phyloP scores from a whole-genome alignment of 2,888 invertebrate species.

The Lepidonotus clava region DNA sequence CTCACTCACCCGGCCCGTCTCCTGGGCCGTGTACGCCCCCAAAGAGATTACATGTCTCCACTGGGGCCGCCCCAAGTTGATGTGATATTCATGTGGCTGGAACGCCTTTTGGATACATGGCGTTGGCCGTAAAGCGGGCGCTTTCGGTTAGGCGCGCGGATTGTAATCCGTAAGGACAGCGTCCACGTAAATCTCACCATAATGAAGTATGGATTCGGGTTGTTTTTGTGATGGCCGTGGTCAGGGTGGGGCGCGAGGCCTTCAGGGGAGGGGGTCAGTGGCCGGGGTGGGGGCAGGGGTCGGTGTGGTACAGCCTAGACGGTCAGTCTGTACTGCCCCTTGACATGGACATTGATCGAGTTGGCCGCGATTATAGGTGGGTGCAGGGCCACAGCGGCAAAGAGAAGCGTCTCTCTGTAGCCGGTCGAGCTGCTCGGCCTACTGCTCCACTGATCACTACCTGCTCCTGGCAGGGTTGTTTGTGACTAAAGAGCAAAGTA shows the following conservation, averaged over 20 bases:
- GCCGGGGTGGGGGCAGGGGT: background rate
- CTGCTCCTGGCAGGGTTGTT: background rate
- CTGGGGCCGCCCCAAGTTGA: background rate
- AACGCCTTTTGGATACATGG: background rate
- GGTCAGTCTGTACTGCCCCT: background rate
- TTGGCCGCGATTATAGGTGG: background rate
- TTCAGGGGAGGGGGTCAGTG: background rate
- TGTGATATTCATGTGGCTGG: background rate
- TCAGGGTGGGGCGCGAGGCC: background rate
- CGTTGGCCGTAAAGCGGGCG: background rate
- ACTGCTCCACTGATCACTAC: background rate
- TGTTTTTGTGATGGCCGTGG: background rate
- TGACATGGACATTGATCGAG: background rate
- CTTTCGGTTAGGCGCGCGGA: background rate
- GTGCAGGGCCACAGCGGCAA: too few species aligned
- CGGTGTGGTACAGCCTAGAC: background rate
- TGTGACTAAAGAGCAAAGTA: background rate
- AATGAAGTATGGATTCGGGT: constrained; percentile 29
- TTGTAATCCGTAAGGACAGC: background rate
- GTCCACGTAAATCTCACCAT: background rate
- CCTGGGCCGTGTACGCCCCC: background rate
- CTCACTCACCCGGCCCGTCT: background rate
- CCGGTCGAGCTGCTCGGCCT: background rate
- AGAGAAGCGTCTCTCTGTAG: background rate
- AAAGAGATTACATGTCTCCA: constrained; percentile 15